Evolutionary conservation across 2,888 invertebrate species (phyloP).

Genomic region (Melieria picta): DNA sequence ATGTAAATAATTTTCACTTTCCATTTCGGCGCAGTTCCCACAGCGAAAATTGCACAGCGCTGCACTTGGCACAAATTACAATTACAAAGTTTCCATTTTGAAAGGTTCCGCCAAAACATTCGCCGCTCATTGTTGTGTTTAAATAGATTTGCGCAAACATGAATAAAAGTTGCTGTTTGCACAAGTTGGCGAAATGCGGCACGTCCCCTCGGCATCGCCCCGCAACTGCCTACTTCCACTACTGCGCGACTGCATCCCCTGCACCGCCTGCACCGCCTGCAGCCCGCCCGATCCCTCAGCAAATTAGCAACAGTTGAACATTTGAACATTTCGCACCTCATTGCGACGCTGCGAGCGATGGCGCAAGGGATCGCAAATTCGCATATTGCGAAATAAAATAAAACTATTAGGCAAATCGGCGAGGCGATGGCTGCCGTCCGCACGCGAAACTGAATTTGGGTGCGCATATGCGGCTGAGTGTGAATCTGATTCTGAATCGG

Average conservation of each 20-base stretch:
- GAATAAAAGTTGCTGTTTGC: constrained; percentile 30
- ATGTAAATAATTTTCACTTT: constrained; percentile 20
- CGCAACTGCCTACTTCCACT: not conserved
- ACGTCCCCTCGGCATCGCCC: constrained; percentile 3
- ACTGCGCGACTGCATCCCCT: not conserved
- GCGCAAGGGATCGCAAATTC: too few relatives aligned
- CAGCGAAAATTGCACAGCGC: constrained; percentile 20
- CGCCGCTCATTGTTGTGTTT: constrained; percentile 31
- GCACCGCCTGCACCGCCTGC: not conserved
- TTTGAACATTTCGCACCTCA: constrained; percentile 18
- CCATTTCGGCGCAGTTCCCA: not conserved
- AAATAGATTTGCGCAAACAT: constrained; percentile 36
- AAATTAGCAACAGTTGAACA: constrained; percentile 61
- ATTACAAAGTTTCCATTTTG: too few relatives aligned
- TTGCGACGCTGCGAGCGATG: not conserved
- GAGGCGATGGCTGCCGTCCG: too few relatives aligned
- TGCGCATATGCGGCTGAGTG: too few relatives aligned
- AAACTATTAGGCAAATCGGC: constrained; percentile 2
- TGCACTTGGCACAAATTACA: constrained; percentile 1
- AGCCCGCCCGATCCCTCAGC: constrained; percentile 52
- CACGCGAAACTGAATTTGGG: too few relatives aligned
- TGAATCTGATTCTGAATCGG: not conserved
- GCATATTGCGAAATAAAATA: constrained; percentile 8
- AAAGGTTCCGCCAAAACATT: not conserved
- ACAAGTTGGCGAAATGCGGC: constrained; percentile 36